phyloP scores from a whole-genome alignment of 2,113 vertebrate species.

The Oryzias melastigma region DNA sequence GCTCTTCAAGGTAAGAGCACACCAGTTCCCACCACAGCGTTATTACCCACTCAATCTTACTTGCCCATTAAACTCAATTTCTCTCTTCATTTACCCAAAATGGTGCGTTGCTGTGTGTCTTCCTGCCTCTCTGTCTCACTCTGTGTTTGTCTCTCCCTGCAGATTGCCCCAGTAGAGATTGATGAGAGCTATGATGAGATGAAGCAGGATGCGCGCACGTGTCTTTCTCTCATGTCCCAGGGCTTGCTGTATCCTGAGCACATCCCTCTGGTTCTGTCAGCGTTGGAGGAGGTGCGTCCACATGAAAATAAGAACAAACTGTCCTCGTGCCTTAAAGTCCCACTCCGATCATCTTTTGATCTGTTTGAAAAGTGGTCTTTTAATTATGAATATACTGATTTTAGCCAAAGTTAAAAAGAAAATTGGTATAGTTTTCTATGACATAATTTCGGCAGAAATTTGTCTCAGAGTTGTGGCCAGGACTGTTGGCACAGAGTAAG shows the following conservation, averaged over 20 bases:
- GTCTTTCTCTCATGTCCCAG: conserved; percentile 97
- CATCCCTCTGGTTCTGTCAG: conserved; percentile 90
- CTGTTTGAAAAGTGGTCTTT: no score
- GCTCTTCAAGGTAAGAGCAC: conserved; percentile 89
- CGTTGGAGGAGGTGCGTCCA: conserved; percentile 85
- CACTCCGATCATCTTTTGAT: conserved; percentile 1
- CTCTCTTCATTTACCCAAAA: conserved; percentile 77
- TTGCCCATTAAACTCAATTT: conserved; percentile 76
- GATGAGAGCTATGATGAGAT: conserved; percentile 98
- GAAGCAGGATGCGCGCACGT: conserved; percentile 97
- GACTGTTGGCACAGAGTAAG: no score
- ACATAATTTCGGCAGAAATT: no score
- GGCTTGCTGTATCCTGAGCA: conserved; percentile 94
- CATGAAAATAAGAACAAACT: conserved; percentile 11
- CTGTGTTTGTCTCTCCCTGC: conserved; percentile 38
- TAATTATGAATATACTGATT: no score
- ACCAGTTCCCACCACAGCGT: conserved; percentile 57
- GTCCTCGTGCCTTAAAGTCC: conserved; percentile 36
- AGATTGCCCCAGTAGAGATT: conserved; percentile 98
- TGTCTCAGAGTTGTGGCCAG: no score
- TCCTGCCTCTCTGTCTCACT: conserved; percentile 41
- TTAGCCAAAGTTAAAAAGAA: no score
- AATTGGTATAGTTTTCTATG: no score
- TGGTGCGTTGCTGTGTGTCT: conserved; percentile 58
- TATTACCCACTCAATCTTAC: conserved; percentile 76